Conservation (phyloP, 2,888 invertebrate species). For the Epirrhoe tristata region DNA sequence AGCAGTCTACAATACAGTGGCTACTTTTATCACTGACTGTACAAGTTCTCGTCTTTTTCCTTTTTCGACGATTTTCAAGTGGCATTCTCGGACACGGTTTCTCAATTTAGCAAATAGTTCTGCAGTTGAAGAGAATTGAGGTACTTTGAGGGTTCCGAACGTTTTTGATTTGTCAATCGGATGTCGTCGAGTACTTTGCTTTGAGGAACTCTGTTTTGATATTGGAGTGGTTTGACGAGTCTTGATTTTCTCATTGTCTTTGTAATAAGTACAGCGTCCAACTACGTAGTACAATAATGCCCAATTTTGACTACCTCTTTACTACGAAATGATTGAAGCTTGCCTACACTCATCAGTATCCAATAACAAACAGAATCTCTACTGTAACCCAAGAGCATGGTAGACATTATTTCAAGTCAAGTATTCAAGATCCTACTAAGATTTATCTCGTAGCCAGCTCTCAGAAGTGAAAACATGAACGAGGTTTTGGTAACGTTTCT, state of each 20-base stretch:
- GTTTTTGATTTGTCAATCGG: slow-evolving; percentile 37
- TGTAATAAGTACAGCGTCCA: background rate
- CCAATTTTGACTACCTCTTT: no score
- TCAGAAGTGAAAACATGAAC: no score
- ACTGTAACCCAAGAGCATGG: no score
- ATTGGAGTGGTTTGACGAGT: background rate
- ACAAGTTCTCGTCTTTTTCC: slow-evolving; percentile 56
- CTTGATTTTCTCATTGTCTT: background rate
- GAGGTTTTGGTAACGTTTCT: no score
- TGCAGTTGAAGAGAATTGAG: slow-evolving; percentile 51
- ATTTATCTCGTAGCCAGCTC: no score
- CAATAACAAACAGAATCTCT: no score
- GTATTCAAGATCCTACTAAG: no score
- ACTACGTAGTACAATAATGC: no score
- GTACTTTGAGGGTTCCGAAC: slow-evolving; percentile 37
- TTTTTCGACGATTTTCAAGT: slow-evolving; percentile 61
- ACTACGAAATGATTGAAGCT: no score
- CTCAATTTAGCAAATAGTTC: slow-evolving; percentile 76
- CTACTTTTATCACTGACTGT: slow-evolving; percentile 21
- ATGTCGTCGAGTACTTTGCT: slow-evolving; percentile 24
- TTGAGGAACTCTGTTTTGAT: slow-evolving; percentile 19
- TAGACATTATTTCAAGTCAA: no score
- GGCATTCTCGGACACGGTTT: slow-evolving; percentile 67
- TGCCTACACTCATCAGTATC: no score
- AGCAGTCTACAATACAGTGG: slow-evolving; percentile 4